Conservation (phyloP, 2,113 vertebrate species). For the Nansenia antarctica region DNA sequence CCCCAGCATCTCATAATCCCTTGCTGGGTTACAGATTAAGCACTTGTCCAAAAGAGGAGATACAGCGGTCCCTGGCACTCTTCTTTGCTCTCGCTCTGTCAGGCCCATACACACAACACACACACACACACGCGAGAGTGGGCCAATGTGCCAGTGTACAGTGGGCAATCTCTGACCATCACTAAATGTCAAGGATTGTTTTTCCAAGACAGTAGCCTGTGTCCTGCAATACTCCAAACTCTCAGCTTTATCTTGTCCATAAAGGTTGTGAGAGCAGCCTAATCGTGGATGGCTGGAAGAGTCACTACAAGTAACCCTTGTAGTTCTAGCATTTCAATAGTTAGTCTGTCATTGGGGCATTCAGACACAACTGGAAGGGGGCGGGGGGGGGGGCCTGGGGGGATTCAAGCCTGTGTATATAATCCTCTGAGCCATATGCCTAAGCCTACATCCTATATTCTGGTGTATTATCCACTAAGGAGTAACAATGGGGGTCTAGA, state of each 20-base stretch:
- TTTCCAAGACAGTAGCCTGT: neutral
- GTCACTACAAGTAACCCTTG: neutral
- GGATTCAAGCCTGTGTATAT: constrained; percentile 2
- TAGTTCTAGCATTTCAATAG: neutral
- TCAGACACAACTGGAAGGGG: neutral
- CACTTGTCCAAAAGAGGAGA: constrained; percentile 68
- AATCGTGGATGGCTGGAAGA: no score
- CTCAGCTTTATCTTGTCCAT: no score
- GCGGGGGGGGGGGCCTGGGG: neutral
- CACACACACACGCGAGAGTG: constrained; percentile 32
- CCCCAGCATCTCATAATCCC: constrained; percentile 61
- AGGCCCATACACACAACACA: constrained; percentile 5
- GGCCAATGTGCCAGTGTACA: no score
- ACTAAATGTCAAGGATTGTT: neutral
- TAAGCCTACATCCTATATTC: neutral
- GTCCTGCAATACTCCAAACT: no score
- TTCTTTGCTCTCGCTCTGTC: constrained; percentile 26
- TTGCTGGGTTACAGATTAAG: constrained; percentile 70
- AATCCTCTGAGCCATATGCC: constrained; percentile 34
- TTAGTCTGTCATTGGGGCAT: neutral
- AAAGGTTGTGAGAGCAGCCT: no score
- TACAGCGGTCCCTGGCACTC: constrained; percentile 61
- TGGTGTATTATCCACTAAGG: constrained; percentile 19
- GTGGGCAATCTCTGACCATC: neutral
- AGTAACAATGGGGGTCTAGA: constrained; percentile 25